Evolutionary conservation across 92 coral and sea anemone genomes (phyloP).

Genomic region (Heliopora coerulea): DNA sequence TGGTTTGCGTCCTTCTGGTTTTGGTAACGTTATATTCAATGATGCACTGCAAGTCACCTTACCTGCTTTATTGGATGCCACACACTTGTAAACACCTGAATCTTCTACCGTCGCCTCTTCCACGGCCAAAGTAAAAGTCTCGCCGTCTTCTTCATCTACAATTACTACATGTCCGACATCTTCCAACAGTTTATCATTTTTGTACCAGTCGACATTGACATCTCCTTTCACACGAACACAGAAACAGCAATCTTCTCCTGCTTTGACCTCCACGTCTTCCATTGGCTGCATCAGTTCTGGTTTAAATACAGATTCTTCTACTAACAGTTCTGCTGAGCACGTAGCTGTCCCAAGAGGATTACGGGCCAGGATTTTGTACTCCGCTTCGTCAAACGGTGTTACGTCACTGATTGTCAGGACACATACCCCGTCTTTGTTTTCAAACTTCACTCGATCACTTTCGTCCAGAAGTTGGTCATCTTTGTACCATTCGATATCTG

Average conservation of each 20-base stretch:
- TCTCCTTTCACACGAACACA: constrained; percentile 62
- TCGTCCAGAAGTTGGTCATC: constrained; percentile 70
- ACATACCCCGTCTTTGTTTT: constrained; percentile 63
- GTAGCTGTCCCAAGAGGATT: constrained; percentile 80
- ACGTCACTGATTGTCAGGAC: constrained; percentile 63
- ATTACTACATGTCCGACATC: constrained; percentile 67
- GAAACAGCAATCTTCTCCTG: constrained; percentile 68
- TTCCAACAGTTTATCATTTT: constrained; percentile 53
- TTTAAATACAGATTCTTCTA: constrained; percentile 60
- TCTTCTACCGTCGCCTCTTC: constrained; percentile 56
- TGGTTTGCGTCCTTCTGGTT: not conserved
- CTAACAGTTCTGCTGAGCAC: constrained; percentile 73
- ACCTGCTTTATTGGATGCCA: constrained; percentile 71
- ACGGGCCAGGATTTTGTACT: constrained; percentile 79
- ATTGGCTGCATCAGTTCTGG: constrained; percentile 72
- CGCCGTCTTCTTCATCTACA: constrained; percentile 62
- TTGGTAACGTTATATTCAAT: not conserved
- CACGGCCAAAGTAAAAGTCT: constrained; percentile 60
- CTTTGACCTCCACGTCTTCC: constrained; percentile 51
- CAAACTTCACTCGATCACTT: constrained; percentile 62
- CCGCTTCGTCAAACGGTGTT: constrained; percentile 75
- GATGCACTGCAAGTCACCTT: constrained; percentile 39
- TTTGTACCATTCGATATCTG: constrained; percentile 81
- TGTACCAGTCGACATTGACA: constrained; percentile 62
- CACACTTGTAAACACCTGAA: constrained; percentile 76